Conservation (phyloP, 2,113 vertebrate species). For the Neotragus moschatus region DNA sequence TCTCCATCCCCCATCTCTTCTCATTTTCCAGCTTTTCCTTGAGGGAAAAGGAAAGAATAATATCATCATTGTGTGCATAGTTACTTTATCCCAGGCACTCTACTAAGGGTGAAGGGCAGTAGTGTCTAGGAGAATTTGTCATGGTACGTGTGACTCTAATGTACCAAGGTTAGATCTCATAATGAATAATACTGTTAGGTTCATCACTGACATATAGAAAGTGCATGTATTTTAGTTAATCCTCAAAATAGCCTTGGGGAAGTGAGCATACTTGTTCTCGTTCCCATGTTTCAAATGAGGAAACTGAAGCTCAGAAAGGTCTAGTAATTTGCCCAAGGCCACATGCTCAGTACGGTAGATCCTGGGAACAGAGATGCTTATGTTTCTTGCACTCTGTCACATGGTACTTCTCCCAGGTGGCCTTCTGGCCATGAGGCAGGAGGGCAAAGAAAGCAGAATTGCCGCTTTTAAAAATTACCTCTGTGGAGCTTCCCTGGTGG, state of each 20-base stretch:
- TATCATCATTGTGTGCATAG: neutral
- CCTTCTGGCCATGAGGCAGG: neutral
- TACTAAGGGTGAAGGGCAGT: neutral
- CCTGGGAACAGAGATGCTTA: neutral
- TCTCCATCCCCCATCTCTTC: neutral
- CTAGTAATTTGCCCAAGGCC: neutral
- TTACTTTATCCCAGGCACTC: neutral
- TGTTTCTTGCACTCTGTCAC: neutral
- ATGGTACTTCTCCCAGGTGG: neutral
- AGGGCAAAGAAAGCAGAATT: neutral
- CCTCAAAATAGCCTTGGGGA: neutral
- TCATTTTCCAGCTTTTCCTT: neutral
- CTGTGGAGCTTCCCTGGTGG: neutral
- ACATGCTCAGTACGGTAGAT: neutral
- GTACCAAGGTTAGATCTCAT: neutral
- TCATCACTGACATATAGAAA: neutral
- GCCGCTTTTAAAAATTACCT: neutral
- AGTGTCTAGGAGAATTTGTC: neutral
- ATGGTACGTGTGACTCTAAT: neutral
- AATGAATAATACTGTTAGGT: neutral
- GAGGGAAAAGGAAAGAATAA: neutral
- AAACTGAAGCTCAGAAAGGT: neutral
- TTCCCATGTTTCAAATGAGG: neutral
- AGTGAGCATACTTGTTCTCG: neutral
- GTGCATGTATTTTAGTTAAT: neutral